A percentile compares a stretch with the other conserved stretches of the same genome.
phyloP scores from a whole-genome alignment of 2,113 vertebrate species.

The Alaudala cheleensis region DNA sequence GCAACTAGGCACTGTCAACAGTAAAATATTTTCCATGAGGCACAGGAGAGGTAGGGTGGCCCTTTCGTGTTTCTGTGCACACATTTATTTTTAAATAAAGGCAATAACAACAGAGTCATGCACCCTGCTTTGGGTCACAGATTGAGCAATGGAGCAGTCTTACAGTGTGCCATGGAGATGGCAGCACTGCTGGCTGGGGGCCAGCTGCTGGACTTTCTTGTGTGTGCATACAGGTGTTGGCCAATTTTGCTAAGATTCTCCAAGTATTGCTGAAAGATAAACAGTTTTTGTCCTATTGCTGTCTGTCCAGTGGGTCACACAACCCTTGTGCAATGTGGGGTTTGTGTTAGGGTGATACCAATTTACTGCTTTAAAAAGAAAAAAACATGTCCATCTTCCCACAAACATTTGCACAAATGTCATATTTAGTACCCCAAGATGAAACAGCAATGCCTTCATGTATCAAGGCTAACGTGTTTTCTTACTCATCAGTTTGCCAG shows the following conservation, averaged over 20 bases:
- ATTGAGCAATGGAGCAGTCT: background rate
- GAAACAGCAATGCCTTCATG: background rate
- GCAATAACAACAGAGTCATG: background rate
- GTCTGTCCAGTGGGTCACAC: background rate
- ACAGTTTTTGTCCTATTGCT: background rate
- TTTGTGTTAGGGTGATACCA: background rate
- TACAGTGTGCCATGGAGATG: background rate
- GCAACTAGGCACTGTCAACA: background rate
- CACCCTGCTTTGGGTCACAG: background rate
- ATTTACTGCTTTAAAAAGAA: background rate
- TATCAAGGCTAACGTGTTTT: background rate
- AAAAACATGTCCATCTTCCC: background rate
- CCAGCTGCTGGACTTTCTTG: background rate
- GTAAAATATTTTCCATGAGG: background rate
- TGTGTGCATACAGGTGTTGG: background rate
- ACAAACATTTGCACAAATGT: background rate
- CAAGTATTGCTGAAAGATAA: background rate
- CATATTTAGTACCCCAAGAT: background rate
- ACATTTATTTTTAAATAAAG: background rate
- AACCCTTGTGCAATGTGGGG: fast-evolving
- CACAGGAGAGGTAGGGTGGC: background rate
- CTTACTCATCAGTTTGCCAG: background rate
- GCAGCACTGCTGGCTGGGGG: background rate
- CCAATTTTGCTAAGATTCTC: background rate
- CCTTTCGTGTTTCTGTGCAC: background rate